A percentile compares a stretch with the other conserved stretches of the same genome.
Conservation (phyloP, 1,140 invertebrate genomes). For the Battus philenor region DNA sequence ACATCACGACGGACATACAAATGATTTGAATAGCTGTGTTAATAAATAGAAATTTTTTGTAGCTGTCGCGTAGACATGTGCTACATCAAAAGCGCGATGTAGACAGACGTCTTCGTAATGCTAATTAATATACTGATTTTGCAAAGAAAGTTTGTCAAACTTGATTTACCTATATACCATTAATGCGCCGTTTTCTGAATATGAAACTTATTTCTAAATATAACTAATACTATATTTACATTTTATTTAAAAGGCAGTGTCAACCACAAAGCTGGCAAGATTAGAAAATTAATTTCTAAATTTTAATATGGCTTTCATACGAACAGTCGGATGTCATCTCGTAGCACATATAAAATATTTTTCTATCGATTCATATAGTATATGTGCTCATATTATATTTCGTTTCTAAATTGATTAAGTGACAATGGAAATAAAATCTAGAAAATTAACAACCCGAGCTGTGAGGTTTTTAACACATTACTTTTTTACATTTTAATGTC, state of each 20-base stretch:
- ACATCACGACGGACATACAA: too few species aligned
- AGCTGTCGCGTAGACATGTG: slow-evolving; percentile 65
- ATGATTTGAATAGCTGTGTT: neutral
- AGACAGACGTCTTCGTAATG: slow-evolving; percentile 62
- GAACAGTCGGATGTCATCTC: slow-evolving; percentile 18
- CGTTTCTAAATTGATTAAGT: too few species aligned
- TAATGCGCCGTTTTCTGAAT: slow-evolving; percentile 22
- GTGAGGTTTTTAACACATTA: too few species aligned
- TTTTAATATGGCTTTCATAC: slow-evolving; percentile 68
- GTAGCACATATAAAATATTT: slow-evolving; percentile 1
- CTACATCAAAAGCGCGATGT: slow-evolving; percentile 62
- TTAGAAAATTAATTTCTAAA: slow-evolving; percentile 60
- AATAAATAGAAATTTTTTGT: slow-evolving; percentile 8
- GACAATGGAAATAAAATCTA: too few species aligned
- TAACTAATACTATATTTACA: slow-evolving; percentile 61
- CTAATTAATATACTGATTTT: slow-evolving; percentile 26
- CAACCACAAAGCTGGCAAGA: slow-evolving; percentile 72
- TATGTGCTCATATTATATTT: too few species aligned
- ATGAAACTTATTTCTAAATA: slow-evolving; percentile 19
- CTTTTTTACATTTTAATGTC: too few species aligned
- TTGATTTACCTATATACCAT: slow-evolving; percentile 7
- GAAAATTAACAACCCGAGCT: too few species aligned
- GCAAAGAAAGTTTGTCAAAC: slow-evolving; percentile 1
- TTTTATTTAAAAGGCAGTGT: slow-evolving; percentile 60
- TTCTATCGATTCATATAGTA: too few species aligned